phyloP scores from a whole-genome alignment of 2,113 vertebrate species.

The Pseudolaguvia tuberculata region DNA sequence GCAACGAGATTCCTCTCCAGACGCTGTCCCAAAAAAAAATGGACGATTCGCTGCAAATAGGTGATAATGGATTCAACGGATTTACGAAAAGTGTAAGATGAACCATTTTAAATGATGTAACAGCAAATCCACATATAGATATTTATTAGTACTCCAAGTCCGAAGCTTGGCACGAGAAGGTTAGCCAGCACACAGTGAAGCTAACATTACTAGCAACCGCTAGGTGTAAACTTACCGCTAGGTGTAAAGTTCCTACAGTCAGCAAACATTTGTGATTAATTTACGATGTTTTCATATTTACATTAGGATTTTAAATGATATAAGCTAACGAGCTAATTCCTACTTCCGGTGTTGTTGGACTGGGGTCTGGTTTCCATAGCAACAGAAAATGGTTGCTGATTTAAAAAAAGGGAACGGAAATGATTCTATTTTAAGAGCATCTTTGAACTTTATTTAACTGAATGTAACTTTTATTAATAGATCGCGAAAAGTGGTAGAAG shows the following conservation, averaged over 20 bases:
- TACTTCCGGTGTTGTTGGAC: not conserved
- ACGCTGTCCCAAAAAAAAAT: constrained; percentile 54
- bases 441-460: too few species aligned
- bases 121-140: too few species aligned
- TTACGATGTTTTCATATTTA: not conserved
- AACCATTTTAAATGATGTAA: not conserved
- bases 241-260: too few species aligned
- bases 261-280: not conserved
- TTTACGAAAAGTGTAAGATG: constrained; percentile 61
- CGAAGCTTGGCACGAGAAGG: not conserved
- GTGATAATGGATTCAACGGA: constrained; percentile 55
- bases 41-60: constrained; percentile 72
- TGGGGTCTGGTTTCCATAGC: constrained; percentile 30
- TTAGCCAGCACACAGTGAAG: not conserved
- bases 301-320: not conserved
- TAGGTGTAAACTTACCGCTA: not conserved
- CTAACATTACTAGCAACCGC: not conserved
- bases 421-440: not conserved
- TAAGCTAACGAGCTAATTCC: not conserved
- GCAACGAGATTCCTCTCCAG: not conserved
- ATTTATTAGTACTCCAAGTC: not conserved
- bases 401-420: not conserved
- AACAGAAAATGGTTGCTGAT: constrained; percentile 5
- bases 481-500: constrained; percentile 79
- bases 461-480: too few species aligned